Conservation (phyloP, 2,797 vertebrate species). For the Somateria mollissima region DNA sequence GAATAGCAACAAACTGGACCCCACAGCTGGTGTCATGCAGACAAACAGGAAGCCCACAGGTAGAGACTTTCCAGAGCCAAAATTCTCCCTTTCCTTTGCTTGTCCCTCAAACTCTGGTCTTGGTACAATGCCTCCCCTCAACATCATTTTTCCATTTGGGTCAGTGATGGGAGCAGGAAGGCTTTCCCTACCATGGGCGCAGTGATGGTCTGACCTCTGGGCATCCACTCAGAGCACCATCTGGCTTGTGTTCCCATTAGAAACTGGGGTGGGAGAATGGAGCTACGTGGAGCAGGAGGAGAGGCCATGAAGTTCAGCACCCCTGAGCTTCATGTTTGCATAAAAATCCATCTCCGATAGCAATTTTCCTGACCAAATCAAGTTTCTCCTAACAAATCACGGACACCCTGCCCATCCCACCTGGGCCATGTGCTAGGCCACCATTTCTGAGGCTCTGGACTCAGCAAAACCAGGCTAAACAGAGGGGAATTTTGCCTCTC, state of each 20-base stretch:
- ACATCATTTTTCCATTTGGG: neutral
- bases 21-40: neutral
- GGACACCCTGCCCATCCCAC: neutral
- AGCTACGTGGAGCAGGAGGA: neutral
- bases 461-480: neutral
- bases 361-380: neutral
- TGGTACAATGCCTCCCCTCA: neutral
- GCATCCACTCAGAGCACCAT: neutral
- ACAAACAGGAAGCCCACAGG: neutral
- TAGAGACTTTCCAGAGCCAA: neutral
- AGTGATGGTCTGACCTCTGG: neutral
- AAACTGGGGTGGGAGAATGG: neutral
- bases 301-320: neutral
- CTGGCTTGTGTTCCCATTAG: neutral
- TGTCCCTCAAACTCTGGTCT: rapidly evolving
- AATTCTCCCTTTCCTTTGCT: neutral
- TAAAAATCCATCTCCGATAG: neutral
- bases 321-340: neutral
- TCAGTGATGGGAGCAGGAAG: neutral
- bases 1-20: neutral
- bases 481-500: neutral
- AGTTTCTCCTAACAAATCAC: neutral
- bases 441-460: neutral
- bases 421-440: neutral
- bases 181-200: rapidly evolving